These are phyloP conservation scores for Aelia acuminata DNA, from an alignment of 2,888 invertebrate species.

Conservation along the genomic window DNA sequence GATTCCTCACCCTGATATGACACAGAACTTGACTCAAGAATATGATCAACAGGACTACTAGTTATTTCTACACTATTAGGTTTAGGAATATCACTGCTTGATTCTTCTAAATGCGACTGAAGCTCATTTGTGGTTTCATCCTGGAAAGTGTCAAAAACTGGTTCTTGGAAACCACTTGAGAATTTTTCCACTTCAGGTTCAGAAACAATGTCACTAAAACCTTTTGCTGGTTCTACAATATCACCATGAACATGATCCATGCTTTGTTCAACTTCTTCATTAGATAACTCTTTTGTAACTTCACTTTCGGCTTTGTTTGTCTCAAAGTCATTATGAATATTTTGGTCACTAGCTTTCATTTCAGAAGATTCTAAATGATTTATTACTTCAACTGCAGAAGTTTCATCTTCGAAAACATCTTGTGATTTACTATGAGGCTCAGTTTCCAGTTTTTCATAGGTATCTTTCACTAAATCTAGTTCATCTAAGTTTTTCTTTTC, in stretches of 20 bases:
- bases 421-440: background rate
- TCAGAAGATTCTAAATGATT: constrained; percentile 12
- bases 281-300: background rate
- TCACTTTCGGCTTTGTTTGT: background rate
- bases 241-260: background rate
- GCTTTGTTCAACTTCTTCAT: background rate
- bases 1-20: background rate
- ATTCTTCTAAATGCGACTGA: background rate
- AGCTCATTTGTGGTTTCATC: background rate
- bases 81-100: background rate
- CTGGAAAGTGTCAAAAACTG: background rate
- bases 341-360: background rate
- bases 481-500: background rate
- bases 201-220: background rate
- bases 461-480: constrained; percentile 8
- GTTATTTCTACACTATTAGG: background rate
- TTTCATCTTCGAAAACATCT: background rate
- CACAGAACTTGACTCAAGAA: constrained; percentile 1
- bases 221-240: background rate
- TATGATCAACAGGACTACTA: constrained; percentile 3
- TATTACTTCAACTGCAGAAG: background rate
- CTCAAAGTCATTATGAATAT: background rate
- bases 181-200: background rate
- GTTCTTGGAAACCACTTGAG: background rate
- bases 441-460: background rate